Evolutionary conservation across 2,888 invertebrate genomes (phyloP).

Genomic region (Cryptus viduatorius): DNA sequence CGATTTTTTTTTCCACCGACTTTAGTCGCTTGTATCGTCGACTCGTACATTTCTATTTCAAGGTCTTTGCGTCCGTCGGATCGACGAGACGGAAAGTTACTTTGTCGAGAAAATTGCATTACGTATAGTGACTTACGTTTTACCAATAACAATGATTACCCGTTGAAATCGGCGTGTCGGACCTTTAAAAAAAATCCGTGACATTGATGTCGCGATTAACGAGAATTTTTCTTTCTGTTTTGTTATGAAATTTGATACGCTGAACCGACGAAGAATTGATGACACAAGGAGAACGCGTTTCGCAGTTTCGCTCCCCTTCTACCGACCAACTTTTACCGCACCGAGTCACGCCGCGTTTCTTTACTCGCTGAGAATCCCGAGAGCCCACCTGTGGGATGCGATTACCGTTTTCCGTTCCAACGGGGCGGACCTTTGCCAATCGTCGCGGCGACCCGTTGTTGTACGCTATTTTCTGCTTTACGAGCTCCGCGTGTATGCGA

Average conservation of each 20-base stretch:
- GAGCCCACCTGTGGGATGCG: conserved; percentile 34
- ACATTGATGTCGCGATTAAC: not conserved
- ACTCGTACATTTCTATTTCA: not conserved
- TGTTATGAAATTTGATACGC: conserved; percentile 61
- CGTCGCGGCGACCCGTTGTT: conserved; percentile 19
- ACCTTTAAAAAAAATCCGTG: not conserved
- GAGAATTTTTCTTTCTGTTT: not conserved
- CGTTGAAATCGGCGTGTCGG: not conserved
- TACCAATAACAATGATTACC: not conserved
- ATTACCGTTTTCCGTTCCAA: conserved; percentile 38
- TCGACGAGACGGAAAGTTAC: conserved; percentile 4
- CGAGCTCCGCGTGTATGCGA: conserved; percentile 14
- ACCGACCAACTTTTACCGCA: not conserved
- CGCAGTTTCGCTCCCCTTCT: not conserved
- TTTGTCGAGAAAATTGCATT: not conserved
- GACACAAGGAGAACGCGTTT: conserved; percentile 37
- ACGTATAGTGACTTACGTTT: too few relatives aligned
- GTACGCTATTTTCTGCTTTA: conserved; percentile 38
- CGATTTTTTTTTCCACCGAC: not conserved
- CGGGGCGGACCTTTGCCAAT: conserved; percentile 14
- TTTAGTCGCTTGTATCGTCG: not conserved
- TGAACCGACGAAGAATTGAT: conserved; percentile 21
- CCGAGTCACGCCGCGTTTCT: conserved; percentile 18
- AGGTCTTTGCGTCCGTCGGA: conserved; percentile 1
- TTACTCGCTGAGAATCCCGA: conserved; percentile 19